Conservation (phyloP, 2,113 vertebrate species). For the Solea senegalensis region DNA sequence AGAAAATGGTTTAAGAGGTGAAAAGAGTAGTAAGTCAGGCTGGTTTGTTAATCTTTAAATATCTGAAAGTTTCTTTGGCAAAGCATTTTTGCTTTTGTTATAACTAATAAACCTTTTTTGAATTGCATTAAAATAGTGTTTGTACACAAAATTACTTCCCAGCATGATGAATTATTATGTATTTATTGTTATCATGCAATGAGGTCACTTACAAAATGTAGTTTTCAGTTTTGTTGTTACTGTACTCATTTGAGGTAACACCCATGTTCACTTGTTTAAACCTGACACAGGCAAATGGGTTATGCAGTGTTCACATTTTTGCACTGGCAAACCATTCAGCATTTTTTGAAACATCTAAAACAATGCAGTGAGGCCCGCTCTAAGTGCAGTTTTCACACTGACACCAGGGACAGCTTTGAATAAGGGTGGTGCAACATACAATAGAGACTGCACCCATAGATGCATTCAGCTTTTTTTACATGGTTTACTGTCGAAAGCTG, state of each 20-base stretch:
- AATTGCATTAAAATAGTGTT: no score
- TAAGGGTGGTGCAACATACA: slow-evolving; percentile 58
- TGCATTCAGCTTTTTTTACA: slow-evolving; percentile 51
- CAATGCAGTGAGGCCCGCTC: slow-evolving; percentile 68
- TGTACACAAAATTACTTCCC: no score
- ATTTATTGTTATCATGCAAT: no score
- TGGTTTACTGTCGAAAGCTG: slow-evolving; percentile 36
- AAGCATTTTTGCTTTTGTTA: no score
- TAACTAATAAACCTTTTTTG: no score
- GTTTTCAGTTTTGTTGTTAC: not conserved
- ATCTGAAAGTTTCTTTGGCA: no score
- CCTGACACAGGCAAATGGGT: slow-evolving; percentile 49
- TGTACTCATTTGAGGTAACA: slow-evolving; percentile 20
- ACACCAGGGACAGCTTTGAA: slow-evolving; percentile 63
- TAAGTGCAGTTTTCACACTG: slow-evolving; percentile 61
- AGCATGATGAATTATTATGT: no score
- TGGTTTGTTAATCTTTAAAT: no score
- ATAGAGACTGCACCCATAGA: slow-evolving; percentile 57
- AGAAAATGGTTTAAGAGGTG: not conserved
- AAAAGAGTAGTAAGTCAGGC: not conserved
- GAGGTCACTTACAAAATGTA: no score
- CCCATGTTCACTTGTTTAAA: slow-evolving; percentile 33
- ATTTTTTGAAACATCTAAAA: slow-evolving; percentile 76
- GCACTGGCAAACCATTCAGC: slow-evolving; percentile 75
- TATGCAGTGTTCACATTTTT: slow-evolving; percentile 77